Base-by-base conservation (phyloP, 2,888 invertebrate genomes). In the Drepana falcataria region DNA sequence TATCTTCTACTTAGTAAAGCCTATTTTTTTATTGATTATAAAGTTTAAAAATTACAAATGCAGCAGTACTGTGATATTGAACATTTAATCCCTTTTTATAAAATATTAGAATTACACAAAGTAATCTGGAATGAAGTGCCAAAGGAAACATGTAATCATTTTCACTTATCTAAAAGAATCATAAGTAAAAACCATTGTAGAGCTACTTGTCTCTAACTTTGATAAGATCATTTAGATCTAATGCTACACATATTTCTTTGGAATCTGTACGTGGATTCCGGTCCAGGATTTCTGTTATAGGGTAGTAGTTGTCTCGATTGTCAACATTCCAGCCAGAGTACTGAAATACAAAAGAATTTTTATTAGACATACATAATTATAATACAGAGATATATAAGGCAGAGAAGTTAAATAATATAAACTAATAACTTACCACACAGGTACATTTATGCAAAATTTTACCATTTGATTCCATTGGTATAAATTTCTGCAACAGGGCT, bases 401-500 rank as follows among this genome's bases (percentile, higher is more conserved):
- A 21, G 21, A 21, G 21, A 21, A 21, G 21, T 47, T 49, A 37
- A 21, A 49, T 48, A 33, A 47, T 55, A 41, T n/a, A 53, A 53
- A 47, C 53, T 7, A 51, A 54, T 55, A 52, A 81, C 92, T 89
- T 76, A 93, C 93, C 75, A 93, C 93, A 75, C 93, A 93, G 68
- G 93, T 93, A 71, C 93, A 93, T 78, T 92, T 93, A 77, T 93
- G 93, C 55, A 93, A 78, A 48, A 87, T 79, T 74, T 91, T 91
- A 59, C 92, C 93, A 79, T 86, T 91, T 59, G 92, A 91, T 75
- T 93, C 91, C 85, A 93, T 91, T 44, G 93, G 92, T 67, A 94
- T 93, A 81, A 93, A 94, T 74, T 94, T 94, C 75, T 94, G 94
- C 66, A 94, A 77, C 72, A 94, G 87, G 59, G 93, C 92, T 73